Evolutionary conservation across 1,140 invertebrate species (phyloP), one percentile per base, ranked within the genome.

Genomic region (Calliopsis andreniformis): DNA sequence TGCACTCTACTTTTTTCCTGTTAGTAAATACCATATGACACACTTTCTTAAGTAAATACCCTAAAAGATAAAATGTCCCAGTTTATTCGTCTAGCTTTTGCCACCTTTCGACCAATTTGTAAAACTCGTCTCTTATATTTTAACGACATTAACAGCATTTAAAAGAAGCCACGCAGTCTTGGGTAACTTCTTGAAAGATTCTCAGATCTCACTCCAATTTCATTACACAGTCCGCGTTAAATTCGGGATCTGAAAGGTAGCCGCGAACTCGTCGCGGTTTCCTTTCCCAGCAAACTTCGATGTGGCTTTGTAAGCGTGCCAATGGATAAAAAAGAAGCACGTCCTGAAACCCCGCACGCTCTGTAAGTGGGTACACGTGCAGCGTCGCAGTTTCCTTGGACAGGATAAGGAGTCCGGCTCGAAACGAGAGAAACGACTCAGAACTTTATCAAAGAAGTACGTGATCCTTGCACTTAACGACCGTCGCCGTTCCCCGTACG

Each of bases 381-480:
- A 35, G 76, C 42, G 63, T 63, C 64, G 63, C 76, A 70, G 82
- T 83, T 83, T 66, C 76, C 66, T 76, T 51, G 76, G 25, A 69
- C 56, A 56, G 70, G 80, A 83, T 78, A 79, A 82, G 80, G 70
- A 83, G 79, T 76, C 72, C 70, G 47, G 70, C 51, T 76, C 81
- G 83, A 84, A 84, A 84, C 83, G 82, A 84, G 77, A 84, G 83
- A 84, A 84, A 84, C 83, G 82, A 80, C 73, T 62, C 59, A 72
- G 78, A 83, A 84, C 81, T 84, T 84, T 84, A 84, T 84, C 82
- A 84, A 84, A 84, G 82, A 72, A 69, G 62, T 84, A 84, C 82
- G 82, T 84, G 82, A 84, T 83, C 80, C 81, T 76, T 84, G 82
- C 82, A 80, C 82, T 83, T 83, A 84, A 84, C 82, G 77, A 84